phyloP scores from a whole-genome alignment of 1,140 invertebrate genomes.

The Drosophila arawakana region DNA sequence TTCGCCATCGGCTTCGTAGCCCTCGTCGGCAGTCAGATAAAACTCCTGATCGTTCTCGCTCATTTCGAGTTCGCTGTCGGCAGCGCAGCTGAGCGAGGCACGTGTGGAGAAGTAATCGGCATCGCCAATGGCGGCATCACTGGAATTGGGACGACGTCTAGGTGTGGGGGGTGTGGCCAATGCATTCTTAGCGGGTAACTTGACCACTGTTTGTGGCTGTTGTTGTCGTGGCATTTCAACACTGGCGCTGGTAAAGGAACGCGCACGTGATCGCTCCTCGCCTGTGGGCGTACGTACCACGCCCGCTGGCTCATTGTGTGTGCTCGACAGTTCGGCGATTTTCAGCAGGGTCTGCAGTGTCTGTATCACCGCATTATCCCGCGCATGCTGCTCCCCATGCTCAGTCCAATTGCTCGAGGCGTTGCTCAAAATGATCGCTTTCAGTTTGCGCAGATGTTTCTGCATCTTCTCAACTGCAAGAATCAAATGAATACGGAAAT shows the following conservation, averaged over 20 bases:
- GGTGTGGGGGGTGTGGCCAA: slow-evolving; percentile 66
- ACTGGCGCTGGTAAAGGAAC: slow-evolving; percentile 69
- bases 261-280: slow-evolving; percentile 53
- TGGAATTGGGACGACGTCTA: slow-evolving; percentile 50
- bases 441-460: slow-evolving; percentile 78
- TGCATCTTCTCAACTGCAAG: slow-evolving; percentile 79
- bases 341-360: slow-evolving; percentile 77
- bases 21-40: slow-evolving; percentile 80
- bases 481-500: slow-evolving; percentile 41
- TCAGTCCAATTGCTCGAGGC: slow-evolving; percentile 64
- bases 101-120: slow-evolving; percentile 75
- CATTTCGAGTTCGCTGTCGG: slow-evolving; percentile 77
- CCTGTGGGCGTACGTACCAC: slow-evolving; percentile 47
- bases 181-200: slow-evolving; percentile 67
- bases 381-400: slow-evolving; percentile 70
- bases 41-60: slow-evolving; percentile 77
- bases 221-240: slow-evolving; percentile 66
- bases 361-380: slow-evolving; percentile 77
- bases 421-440: slow-evolving; percentile 69
- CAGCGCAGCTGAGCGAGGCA: slow-evolving; percentile 71
- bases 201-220: slow-evolving; percentile 31
- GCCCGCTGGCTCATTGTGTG: slow-evolving; percentile 54
- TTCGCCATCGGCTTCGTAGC: slow-evolving; percentile 83
- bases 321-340: slow-evolving; percentile 79
- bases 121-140: slow-evolving; percentile 63